Percentiles rank a stretch among this genome's conserved stretches.
Evolutionary conservation across 2,888 invertebrate species (phyloP).

Genomic region (Stenchaetothrips biformis): DNA sequence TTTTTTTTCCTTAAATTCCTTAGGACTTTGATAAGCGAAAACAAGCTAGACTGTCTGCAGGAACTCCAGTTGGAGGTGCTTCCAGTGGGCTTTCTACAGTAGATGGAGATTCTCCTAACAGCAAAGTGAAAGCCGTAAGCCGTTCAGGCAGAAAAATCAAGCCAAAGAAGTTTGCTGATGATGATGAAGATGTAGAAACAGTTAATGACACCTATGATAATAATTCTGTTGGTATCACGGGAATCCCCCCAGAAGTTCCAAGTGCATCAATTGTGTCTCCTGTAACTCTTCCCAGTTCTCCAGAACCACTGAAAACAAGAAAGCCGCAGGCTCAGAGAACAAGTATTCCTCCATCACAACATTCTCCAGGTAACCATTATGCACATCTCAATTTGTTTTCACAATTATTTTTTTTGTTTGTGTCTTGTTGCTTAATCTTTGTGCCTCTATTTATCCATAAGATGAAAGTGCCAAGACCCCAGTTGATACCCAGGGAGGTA

Average conservation of each 20-base stretch:
- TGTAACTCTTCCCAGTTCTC: neutral
- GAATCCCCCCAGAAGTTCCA: neutral
- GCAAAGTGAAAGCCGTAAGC: conserved; percentile 32
- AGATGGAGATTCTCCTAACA: conserved; percentile 28
- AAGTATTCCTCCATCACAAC: neutral
- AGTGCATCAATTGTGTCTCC: neutral
- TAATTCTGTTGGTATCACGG: conserved; percentile 4
- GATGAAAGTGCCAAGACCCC: conserved; percentile 12
- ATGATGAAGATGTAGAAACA: conserved; percentile 43
- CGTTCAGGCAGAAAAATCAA: conserved; percentile 63
- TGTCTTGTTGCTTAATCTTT: neutral
- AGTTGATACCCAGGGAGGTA: neutral
- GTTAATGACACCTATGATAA: conserved; percentile 31
- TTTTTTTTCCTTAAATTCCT: neutral
- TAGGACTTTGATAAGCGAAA: conserved; percentile 21
- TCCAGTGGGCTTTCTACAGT: neutral
- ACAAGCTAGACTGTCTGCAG: conserved; percentile 26
- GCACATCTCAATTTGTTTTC: neutral
- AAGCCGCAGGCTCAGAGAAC: neutral
- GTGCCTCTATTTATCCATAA: neutral
- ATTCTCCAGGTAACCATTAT: neutral
- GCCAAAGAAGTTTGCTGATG: conserved; percentile 50
- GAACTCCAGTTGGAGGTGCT: conserved; percentile 5
- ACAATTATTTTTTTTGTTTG: neutral
- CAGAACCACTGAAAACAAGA: neutral